Evolutionary conservation across 2,113 vertebrate species (phyloP).

Genomic region (Podarcis raffonei): DNA sequence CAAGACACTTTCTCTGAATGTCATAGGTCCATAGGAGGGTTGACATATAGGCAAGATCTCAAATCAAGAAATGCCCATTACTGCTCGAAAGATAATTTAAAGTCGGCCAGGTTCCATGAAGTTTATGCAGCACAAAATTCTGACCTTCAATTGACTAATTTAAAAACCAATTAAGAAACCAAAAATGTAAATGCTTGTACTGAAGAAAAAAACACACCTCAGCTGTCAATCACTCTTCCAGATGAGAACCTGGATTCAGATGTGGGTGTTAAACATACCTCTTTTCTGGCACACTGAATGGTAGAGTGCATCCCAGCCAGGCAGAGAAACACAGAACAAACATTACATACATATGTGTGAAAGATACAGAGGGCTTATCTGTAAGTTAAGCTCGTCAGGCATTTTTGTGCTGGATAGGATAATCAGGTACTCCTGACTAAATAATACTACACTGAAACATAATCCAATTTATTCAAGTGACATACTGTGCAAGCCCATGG

Average conservation of each 20-base stretch:
- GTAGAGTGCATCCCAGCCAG: not conserved
- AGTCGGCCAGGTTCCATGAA: not conserved
- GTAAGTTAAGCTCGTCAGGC: not conserved
- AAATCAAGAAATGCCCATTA: constrained; percentile 40
- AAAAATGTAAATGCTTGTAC: not conserved
- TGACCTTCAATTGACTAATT: not conserved
- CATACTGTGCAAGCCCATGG: not conserved
- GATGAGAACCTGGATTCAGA: not conserved
- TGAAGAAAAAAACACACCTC: constrained; percentile 6
- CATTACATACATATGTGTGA: not conserved
- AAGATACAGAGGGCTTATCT: no score
- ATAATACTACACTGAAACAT: not conserved
- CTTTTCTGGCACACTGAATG: not conserved
- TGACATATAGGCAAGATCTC: constrained; percentile 44
- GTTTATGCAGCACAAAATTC: constrained; percentile 23
- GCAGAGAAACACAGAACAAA: not conserved
- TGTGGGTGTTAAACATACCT: not conserved
- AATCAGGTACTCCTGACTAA: not conserved
- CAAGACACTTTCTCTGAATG: constrained; percentile 47
- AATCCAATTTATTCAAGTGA: not conserved
- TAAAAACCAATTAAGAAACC: not conserved
- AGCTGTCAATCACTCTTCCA: not conserved
- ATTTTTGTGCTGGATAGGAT: not conserved
- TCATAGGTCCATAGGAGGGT: constrained; percentile 35
- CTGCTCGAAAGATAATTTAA: constrained; percentile 19